phyloP scores from a whole-genome alignment of 2,113 vertebrate genomes.

The Nicator chloris region DNA sequence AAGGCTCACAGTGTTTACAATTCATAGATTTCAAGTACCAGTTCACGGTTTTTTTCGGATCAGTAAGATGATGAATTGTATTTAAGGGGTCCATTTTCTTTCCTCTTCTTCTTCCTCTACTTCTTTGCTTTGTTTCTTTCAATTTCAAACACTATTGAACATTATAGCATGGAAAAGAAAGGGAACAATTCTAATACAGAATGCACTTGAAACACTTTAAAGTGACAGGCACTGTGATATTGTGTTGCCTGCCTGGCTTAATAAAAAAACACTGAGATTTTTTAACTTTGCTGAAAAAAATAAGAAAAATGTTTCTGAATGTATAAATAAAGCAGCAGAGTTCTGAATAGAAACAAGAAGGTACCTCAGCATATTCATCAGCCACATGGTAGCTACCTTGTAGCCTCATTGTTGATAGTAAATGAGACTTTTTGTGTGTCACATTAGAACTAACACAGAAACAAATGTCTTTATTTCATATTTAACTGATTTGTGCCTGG shows the following conservation, averaged over 20 bases:
- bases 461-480: conserved; percentile 65
- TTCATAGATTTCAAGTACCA: conserved; percentile 22
- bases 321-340: conserved; percentile 76
- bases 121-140: conserved; percentile 13
- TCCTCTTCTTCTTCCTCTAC: conserved; percentile 34
- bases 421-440: conserved; percentile 75
- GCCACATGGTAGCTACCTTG: conserved; percentile 79
- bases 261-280: conserved; percentile 65
- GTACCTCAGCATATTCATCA: conserved; percentile 74
- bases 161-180: conserved; percentile 35
- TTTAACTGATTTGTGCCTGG: conserved; percentile 67
- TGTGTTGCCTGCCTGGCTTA: conserved; percentile 29
- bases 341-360: conserved; percentile 73
- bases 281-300: conserved; percentile 67
- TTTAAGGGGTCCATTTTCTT: conserved; percentile 26
- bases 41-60: background rate
- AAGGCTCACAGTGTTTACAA: conserved; percentile 19
- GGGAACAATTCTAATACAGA: conserved; percentile 63
- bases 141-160: conserved; percentile 46
- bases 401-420: conserved; percentile 70
- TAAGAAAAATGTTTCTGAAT: conserved; percentile 70
- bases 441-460: conserved; percentile 58
- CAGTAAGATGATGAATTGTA: background rate
- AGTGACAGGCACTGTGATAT: conserved; percentile 41
- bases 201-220: conserved; percentile 41